A percentile compares a stretch with the other conserved stretches of the same genome.
Evolutionary conservation across 1,140 invertebrate genomes (phyloP).

Genomic region (Ganaspis sp.): DNA sequence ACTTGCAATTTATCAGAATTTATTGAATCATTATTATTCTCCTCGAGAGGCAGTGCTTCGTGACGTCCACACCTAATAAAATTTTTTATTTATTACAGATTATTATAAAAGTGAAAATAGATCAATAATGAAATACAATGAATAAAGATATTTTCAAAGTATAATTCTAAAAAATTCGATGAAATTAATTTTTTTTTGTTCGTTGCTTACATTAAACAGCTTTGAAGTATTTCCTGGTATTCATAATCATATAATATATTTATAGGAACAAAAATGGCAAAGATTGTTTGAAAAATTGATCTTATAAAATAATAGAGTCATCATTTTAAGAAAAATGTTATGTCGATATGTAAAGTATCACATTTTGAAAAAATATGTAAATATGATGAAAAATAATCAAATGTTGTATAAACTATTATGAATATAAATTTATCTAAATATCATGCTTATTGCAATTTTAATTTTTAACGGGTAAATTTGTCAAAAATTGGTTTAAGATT

Average conservation of each 20-base stretch:
- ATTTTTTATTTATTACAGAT: not conserved
- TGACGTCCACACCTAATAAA: not conserved
- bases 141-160: not conserved
- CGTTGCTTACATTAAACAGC: not conserved
- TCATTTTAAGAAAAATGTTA: too few relatives aligned
- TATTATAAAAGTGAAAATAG: not conserved
- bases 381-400: too few relatives aligned
- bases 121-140: not conserved
- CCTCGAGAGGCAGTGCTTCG: not conserved
- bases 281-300: not conserved
- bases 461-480: too few relatives aligned
- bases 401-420: too few relatives aligned
- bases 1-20: not conserved
- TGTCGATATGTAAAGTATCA: too few relatives aligned
- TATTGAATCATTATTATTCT: not conserved
- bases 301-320: not conserved
- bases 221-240: not conserved
- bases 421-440: too few relatives aligned
- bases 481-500: not conserved
- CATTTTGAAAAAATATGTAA: too few relatives aligned
- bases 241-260: not conserved
- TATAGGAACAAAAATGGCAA: not conserved
- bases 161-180: not conserved
- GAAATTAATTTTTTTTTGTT: not conserved
- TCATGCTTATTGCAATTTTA: too few relatives aligned